Percentiles rank a stretch among this genome's conserved stretches.
Conservation (phyloP, 1,140 invertebrate species). For the Dreissena polymorpha region DNA sequence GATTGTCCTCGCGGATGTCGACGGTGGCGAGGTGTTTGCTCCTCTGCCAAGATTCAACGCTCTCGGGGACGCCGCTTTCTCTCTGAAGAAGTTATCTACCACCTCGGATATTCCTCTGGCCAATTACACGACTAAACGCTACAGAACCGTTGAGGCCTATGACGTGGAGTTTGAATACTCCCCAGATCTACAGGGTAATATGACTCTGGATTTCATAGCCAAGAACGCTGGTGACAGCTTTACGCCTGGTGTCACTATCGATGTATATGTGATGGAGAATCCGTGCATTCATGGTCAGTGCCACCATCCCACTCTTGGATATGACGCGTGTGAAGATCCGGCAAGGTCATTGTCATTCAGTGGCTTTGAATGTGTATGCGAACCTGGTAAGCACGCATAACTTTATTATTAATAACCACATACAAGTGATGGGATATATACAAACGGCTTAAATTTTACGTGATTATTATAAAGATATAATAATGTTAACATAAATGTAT, state of each 20-base stretch:
- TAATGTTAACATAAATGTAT: too few relatives aligned
- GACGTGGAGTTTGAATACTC: constrained; percentile 1
- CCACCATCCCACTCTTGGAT: neutral
- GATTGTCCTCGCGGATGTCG: constrained; percentile 36
- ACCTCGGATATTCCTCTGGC: neutral
- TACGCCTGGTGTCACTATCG: constrained; percentile 26
- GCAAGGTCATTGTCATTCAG: constrained; percentile 27
- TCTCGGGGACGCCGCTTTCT: constrained; percentile 17
- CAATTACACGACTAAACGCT: constrained; percentile 16
- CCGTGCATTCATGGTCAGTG: constrained; percentile 53
- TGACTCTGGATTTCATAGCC: constrained; percentile 20
- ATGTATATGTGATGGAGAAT: constrained; percentile 34
- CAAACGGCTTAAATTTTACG: too few relatives aligned
- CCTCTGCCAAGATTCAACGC: neutral
- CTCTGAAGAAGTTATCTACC: neutral
- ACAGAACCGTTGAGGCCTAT: neutral
- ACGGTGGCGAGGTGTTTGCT: constrained; percentile 16
- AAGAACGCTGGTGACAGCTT: neutral
- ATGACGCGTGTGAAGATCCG: constrained; percentile 18
- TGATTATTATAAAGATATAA: too few relatives aligned
- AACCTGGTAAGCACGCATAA: constrained; percentile 6
- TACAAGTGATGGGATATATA: too few relatives aligned
- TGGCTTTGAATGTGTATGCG: constrained; percentile 41
- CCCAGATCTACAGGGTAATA: constrained; percentile 15
- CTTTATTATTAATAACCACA: too few relatives aligned